These are phyloP conservation scores for Epinotia demarniana DNA, from an alignment of 2,888 invertebrate species.

Conservation along the genomic window DNA sequence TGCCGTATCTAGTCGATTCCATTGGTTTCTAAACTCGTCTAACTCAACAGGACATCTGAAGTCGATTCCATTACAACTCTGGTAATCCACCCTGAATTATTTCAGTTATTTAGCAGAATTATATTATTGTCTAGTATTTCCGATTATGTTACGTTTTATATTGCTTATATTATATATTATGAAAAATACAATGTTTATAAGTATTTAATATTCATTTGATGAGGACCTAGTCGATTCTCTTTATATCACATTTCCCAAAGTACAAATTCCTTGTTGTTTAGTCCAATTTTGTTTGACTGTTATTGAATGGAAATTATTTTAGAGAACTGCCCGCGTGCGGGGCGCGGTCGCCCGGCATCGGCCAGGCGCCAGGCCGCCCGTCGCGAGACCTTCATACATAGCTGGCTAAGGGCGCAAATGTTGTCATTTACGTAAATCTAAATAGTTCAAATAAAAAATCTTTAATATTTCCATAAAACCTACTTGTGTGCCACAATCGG, in stretches of 20 bases:
- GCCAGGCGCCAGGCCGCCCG: neutral
- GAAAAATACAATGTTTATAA: slow-evolving; percentile 83
- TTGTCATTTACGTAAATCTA: slow-evolving; percentile 53
- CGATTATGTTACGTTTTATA: slow-evolving; percentile 84
- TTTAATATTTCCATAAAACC: slow-evolving; percentile 59
- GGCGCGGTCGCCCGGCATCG: slow-evolving; percentile 40
- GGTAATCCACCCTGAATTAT: slow-evolving; percentile 73
- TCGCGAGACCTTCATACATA: slow-evolving; percentile 21
- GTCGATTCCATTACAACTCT: slow-evolving; percentile 63
- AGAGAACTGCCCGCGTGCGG: slow-evolving; percentile 62
- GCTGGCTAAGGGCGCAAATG: slow-evolving; percentile 50
- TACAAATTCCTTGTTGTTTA: slow-evolving; percentile 86
- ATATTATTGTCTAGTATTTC: slow-evolving; percentile 83
- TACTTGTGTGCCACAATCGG: slow-evolving; percentile 58
- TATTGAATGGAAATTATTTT: slow-evolving; percentile 83
- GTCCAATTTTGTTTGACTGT: slow-evolving; percentile 85
- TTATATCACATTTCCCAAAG: slow-evolving; percentile 85
- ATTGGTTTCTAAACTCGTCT: slow-evolving; percentile 60
- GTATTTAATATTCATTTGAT: slow-evolving; percentile 84
- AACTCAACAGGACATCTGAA: slow-evolving; percentile 51
- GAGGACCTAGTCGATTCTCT: slow-evolving; percentile 85
- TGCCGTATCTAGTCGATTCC: slow-evolving; percentile 72
- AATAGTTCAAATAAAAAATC: slow-evolving; percentile 66
- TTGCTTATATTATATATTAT: slow-evolving; percentile 84
- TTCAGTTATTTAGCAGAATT: slow-evolving; percentile 84